phyloP scores from a whole-genome alignment of 2,888 invertebrate genomes.

The Hylaea fasciaria region DNA sequence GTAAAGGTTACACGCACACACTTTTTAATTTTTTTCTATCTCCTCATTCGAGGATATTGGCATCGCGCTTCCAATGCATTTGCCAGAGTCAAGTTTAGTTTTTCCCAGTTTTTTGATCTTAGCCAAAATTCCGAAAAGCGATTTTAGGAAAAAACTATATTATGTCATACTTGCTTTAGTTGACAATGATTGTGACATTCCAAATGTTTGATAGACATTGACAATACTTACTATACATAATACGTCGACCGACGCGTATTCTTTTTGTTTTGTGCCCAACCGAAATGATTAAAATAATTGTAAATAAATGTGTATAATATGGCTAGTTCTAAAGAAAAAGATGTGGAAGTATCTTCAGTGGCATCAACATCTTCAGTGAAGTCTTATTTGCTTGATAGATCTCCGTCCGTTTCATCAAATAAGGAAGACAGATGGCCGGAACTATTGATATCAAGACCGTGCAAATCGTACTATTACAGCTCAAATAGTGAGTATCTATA shows the following conservation, averaged over 20 bases:
- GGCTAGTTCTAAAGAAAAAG: constrained; percentile 70
- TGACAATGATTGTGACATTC: too few species aligned
- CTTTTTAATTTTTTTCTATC: too few species aligned
- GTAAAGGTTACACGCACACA: too few species aligned
- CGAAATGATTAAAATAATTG: constrained; percentile 51
- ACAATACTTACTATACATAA: neutral
- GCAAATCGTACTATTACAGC: constrained; percentile 75
- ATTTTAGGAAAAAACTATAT: too few species aligned
- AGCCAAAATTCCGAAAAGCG: too few species aligned
- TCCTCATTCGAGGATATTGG: too few species aligned
- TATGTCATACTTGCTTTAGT: neutral
- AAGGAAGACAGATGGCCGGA: constrained; percentile 82
- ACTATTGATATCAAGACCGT: constrained; percentile 75
- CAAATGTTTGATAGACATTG: neutral
- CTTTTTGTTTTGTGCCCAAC: constrained; percentile 40
- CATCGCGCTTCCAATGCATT: too few species aligned
- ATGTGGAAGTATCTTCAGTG: constrained; percentile 64
- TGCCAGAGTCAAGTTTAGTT: too few species aligned
- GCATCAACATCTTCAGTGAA: constrained; percentile 69
- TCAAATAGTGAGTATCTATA: constrained; percentile 69
- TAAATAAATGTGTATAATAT: constrained; percentile 59
- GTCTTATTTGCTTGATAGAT: constrained; percentile 68
- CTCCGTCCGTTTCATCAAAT: constrained; percentile 70
- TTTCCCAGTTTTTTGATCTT: too few species aligned
- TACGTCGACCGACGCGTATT: constrained; percentile 9